phyloP scores from a whole-genome alignment of 1,140 invertebrate species.

The Reticulitermes speratus region DNA sequence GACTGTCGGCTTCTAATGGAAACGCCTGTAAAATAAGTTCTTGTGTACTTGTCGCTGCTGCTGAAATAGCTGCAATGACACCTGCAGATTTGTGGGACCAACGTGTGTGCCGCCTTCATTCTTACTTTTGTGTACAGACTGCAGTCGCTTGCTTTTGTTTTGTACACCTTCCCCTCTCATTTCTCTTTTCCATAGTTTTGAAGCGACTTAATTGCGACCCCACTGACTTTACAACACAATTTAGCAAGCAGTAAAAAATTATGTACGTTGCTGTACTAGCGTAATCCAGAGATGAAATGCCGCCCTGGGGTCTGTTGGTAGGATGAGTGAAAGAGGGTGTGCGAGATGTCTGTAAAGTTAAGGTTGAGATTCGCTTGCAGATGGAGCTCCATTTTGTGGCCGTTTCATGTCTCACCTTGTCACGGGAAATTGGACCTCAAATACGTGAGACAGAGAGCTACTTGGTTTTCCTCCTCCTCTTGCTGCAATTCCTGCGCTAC shows the following conservation, averaged over 20 bases:
- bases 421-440: conserved; percentile 32
- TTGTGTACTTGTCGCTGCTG: no score
- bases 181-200: neutral
- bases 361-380: conserved; percentile 29
- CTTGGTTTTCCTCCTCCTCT: neutral
- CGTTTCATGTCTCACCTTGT: conserved; percentile 23
- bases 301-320: neutral
- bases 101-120: neutral
- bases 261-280: neutral
- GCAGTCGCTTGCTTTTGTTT: neutral
- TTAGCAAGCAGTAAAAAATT: neutral
- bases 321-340: conserved; percentile 26
- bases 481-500: neutral
- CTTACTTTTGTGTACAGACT: neutral
- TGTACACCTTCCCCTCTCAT: neutral
- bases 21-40: no score
- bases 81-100: neutral
- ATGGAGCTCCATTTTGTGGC: conserved; percentile 18
- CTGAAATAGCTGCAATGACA: no score
- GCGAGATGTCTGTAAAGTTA: conserved; percentile 20
- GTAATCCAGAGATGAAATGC: conserved; percentile 32
- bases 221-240: neutral
- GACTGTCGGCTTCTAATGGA: no score
- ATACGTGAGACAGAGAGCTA: neutral
- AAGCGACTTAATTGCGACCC: neutral